Percentiles rank a stretch among this genome's conserved stretches.
These are phyloP conservation scores for Rhagonycha lutea DNA, from an alignment of 2,888 invertebrate genomes.

Conservation along the genomic window DNA sequence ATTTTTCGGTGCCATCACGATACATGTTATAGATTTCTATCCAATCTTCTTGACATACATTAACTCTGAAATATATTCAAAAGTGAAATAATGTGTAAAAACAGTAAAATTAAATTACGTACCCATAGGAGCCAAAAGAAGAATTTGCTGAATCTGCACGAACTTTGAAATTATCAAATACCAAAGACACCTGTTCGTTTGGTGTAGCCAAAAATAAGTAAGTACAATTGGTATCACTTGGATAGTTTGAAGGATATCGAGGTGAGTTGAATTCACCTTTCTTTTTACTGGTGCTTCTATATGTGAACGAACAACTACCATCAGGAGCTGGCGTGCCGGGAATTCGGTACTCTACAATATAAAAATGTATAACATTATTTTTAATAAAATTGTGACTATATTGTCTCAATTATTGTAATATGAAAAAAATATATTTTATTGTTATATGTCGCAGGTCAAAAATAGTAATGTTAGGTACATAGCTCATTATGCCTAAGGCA, in stretches of 20 bases:
- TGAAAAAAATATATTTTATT: no score
- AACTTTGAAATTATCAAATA: conserved; percentile 91
- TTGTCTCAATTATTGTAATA: no score
- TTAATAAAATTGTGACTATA: no score
- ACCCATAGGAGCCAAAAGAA: conserved; percentile 77
- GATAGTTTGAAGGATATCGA: conserved; percentile 95
- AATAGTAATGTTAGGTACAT: no score
- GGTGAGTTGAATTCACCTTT: conserved; percentile 94
- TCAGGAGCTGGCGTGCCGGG: conserved; percentile 93
- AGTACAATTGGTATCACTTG: conserved; percentile 91
- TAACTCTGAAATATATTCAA: conserved; percentile 58
- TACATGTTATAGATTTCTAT: conserved; percentile 91
- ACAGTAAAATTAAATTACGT: conserved; percentile 39
- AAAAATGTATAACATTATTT: background rate
- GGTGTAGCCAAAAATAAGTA: conserved; percentile 86
- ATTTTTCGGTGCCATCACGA: conserved; percentile 77
- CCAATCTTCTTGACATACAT: conserved; percentile 90
- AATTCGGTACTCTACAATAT: conserved; percentile 80
- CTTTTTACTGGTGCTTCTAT: conserved; percentile 84
- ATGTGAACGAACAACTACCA: conserved; percentile 89
- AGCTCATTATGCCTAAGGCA: no score
- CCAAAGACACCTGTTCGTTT: conserved; percentile 87
- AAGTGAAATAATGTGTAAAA: background rate
- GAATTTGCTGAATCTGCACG: conserved; percentile 80
- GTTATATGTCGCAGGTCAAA: no score